Evolutionary conservation across 2,888 invertebrate species (phyloP).

Genomic region (Pseudococcus jackbeardsleyi): DNA sequence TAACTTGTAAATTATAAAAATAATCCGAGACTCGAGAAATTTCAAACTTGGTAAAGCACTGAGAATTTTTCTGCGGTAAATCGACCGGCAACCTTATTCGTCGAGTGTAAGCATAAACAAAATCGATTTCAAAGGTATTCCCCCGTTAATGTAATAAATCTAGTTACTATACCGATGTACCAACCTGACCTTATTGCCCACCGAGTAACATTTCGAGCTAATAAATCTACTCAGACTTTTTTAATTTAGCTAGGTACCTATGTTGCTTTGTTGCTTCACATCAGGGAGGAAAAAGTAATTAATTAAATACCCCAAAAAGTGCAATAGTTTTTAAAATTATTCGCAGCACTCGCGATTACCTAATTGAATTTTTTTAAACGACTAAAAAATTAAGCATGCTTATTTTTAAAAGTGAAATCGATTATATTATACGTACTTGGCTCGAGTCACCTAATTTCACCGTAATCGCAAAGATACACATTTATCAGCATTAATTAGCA

Average conservation of each 20-base stretch:
- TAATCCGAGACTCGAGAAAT: not conserved
- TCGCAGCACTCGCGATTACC: not conserved
- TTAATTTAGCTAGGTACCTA: not conserved
- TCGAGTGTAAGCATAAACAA: not conserved
- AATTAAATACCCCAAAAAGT: not conserved
- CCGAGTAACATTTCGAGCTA: not conserved
- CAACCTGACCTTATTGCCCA: not conserved
- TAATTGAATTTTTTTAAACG: not conserved
- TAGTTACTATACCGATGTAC: not conserved
- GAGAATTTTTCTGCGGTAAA: not conserved
- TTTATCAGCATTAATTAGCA: not conserved
- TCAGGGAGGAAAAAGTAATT: too few species aligned
- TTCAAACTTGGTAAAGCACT: not conserved
- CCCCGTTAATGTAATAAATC: not conserved
- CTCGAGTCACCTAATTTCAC: not conserved
- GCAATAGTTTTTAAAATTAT: not conserved
- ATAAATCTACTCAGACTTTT: not conserved
- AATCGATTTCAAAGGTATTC: not conserved
- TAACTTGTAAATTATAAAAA: not conserved
- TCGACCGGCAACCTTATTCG: not conserved
- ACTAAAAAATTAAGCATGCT: too few species aligned
- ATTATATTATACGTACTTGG: not conserved
- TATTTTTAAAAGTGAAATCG: not conserved
- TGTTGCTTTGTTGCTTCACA: too few species aligned
- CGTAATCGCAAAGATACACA: not conserved